Base-by-base conservation (phyloP, 37 sponge, comb jelly and placozoan genomes). In the Diacarnus erythraeanus region DNA sequence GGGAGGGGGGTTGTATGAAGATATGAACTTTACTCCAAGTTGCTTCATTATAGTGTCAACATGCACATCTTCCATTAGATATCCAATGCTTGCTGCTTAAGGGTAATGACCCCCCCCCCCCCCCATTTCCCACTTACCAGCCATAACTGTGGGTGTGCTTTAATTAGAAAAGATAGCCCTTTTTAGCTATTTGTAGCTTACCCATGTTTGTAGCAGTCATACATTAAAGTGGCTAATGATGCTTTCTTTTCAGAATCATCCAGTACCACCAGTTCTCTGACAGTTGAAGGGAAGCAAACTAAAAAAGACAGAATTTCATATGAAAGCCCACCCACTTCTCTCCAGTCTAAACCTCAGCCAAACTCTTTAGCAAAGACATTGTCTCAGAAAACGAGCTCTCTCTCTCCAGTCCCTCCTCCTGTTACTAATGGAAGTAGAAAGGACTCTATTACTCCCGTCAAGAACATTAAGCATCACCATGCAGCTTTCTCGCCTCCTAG, bases 401-500 rank as follows among this genome's bases (percentile, higher is more conserved):
- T 47, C 51, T 12, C 12, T 12, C 51, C 51, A 47, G 12, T 15
- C 6, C 51, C 51, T 15, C 12, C 12, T 12, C 51, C 51, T 15
- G 51, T 15, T 15, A 47, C 6, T 47, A 6, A 47, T 12, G 51
- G 10, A 15, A 47, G 10, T 47, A 47, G 12, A 47, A 47, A 47
- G 6, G 12, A 47, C 51, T 47, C 51, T 15, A 47, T 47, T 12
- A 15, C 51, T 47, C 51, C 51, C 12, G 51, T 47, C 10, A 12
- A 6, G 12, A 47, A 47, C 10, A 12, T 6, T 47, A 47, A 47
- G 12, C 12, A 6, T 47, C 6, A 12, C 12, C 12, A 6, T 12
- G 10, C 12, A 2, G 12, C 66, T 65, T 31, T 65, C 66, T 65
- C 39, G 59, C 38, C 61, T 59, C 77, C 22, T 76, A n/a, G n/a